phyloP scores from a whole-genome alignment of 2,797 vertebrate species.

The Macrochelys suwanniensis region DNA sequence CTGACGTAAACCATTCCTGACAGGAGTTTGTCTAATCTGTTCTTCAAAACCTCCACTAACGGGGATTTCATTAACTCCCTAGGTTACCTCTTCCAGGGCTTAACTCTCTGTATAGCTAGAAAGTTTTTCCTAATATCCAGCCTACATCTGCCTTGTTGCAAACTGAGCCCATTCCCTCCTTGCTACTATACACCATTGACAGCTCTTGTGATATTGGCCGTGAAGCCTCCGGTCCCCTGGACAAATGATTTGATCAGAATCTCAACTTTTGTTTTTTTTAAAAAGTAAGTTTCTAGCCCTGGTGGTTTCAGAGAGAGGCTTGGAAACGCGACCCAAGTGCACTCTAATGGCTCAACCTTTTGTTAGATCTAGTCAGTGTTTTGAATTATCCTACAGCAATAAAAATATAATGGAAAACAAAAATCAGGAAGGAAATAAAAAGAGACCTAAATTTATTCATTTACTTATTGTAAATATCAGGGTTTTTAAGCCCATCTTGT shows the following conservation, averaged over 20 bases:
- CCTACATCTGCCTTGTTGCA: neutral
- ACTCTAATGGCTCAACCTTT: neutral
- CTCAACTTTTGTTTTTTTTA: neutral
- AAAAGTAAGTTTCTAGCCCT: neutral
- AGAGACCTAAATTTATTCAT: neutral
- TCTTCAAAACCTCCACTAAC: neutral
- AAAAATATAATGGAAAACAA: neutral
- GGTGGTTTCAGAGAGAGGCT: neutral
- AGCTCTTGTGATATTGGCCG: neutral
- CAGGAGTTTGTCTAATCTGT: neutral
- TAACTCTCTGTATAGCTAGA: too few relatives aligned
- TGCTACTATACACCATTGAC: neutral
- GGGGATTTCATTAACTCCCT: neutral
- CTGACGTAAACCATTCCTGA: neutral
- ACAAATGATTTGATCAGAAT: rapidly evolving
- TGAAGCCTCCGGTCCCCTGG: neutral
- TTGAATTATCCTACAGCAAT: neutral
- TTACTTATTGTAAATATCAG: neutral
- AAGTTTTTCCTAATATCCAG: neutral
- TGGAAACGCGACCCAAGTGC: neutral
- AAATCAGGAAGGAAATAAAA: neutral
- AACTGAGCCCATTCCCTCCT: neutral
- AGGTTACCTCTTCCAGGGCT: neutral
- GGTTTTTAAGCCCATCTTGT: neutral
- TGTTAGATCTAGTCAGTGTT: neutral